Evolutionary conservation across 2,113 vertebrate genomes (phyloP).

Genomic region (Oncorhynchus nerka): DNA sequence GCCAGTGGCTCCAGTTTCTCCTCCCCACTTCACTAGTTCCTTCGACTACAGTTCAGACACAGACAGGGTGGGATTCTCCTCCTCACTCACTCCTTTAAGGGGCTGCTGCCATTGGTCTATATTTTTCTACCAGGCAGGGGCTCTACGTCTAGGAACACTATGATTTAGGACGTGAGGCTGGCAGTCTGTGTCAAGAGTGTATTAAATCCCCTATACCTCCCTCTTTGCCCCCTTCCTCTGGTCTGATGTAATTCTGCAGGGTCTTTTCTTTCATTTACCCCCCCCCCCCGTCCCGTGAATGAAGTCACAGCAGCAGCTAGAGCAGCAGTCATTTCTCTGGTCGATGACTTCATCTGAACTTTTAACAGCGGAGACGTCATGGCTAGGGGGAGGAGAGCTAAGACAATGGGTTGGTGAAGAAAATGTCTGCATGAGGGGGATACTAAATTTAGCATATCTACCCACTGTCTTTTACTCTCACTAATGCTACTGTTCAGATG

Average conservation of each 20-base stretch:
- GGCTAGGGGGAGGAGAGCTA: conserved; percentile 10
- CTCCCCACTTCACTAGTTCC: conserved; percentile 36
- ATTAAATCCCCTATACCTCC: conserved; percentile 18
- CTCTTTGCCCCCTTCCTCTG: conserved; percentile 37
- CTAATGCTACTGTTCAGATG: conserved; percentile 29
- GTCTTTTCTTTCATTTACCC: conserved; percentile 50
- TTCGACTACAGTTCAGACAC: conserved; percentile 41
- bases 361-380: conserved; percentile 35
- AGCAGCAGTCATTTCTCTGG: conserved; percentile 49
- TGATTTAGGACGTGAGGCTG: conserved; percentile 62
- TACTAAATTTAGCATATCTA: conserved; percentile 18
- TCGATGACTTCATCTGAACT: conserved; percentile 69
- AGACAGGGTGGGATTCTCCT: conserved; percentile 40
- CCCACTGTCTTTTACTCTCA: not conserved
- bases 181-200: conserved; percentile 21
- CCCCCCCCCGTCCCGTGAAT: conserved; percentile 40
- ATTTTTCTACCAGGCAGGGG: conserved; percentile 31
- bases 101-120: conserved; percentile 38
- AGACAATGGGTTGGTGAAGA: conserved; percentile 27
- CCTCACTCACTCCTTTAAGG: conserved; percentile 29
- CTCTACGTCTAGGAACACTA: conserved; percentile 26
- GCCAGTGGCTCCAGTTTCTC: conserved; percentile 58
- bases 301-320: conserved; percentile 36
- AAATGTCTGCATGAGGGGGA: not conserved
- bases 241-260: conserved; percentile 68